A percentile compares a stretch with the other conserved stretches of the same genome.
phyloP scores from a whole-genome alignment of 2,797 vertebrate species.

The Poecilia picta region DNA sequence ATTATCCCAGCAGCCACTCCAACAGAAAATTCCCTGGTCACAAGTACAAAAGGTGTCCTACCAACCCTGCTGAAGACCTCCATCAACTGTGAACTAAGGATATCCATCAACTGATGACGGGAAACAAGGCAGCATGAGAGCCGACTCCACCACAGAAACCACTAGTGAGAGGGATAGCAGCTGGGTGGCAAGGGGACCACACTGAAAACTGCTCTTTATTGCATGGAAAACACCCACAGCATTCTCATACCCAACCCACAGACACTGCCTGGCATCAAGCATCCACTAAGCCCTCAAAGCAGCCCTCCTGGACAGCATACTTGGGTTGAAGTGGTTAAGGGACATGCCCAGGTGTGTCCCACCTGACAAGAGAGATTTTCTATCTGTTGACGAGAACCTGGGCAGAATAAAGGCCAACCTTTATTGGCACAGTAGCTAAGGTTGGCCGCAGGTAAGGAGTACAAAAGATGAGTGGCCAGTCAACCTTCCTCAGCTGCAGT shows the following conservation, averaged over 20 bases:
- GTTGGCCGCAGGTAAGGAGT: neutral
- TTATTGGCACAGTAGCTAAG: neutral
- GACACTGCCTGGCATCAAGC: neutral
- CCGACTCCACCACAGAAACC: neutral
- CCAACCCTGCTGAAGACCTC: neutral
- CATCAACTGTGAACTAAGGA: neutral
- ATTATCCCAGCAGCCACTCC: neutral
- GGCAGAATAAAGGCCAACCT: neutral
- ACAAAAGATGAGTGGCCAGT: neutral
- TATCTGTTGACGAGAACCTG: neutral
- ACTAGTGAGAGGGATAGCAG: neutral
- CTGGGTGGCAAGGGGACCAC: neutral
- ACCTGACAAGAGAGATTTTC: neutral
- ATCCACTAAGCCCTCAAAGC: neutral
- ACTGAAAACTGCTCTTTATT: neutral
- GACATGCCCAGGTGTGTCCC: neutral
- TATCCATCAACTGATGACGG: neutral
- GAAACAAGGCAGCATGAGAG: neutral
- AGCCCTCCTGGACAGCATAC: neutral
- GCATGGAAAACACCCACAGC: neutral
- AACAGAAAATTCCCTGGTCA: neutral
- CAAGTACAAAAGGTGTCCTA: neutral
- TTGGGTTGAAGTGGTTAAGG: neutral
- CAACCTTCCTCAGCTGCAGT: neutral
- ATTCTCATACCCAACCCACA: neutral